phyloP scores from a whole-genome alignment of 2,797 vertebrate species.

The Orestias chungarensis region DNA sequence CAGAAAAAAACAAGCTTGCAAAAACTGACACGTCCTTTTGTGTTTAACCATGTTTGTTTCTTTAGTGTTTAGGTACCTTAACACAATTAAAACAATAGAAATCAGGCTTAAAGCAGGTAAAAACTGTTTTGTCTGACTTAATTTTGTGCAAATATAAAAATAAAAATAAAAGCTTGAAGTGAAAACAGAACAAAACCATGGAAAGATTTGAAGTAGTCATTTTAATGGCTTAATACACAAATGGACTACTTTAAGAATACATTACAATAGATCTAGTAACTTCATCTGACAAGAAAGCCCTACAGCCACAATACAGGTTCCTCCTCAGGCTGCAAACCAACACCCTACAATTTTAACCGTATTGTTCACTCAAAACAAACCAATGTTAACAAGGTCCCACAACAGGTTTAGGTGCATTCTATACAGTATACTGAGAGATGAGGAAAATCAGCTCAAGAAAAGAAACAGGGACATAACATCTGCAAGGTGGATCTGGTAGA shows the following conservation, averaged over 20 bases:
- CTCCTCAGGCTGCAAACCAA: slow-evolving; percentile 8
- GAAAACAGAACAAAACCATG: no score
- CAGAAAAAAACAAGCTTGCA: neutral
- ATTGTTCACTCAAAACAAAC: neutral
- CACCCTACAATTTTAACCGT: neutral
- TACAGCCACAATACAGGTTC: neutral
- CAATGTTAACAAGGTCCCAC: neutral
- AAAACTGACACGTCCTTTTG: neutral
- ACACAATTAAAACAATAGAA: no score
- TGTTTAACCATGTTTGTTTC: no score
- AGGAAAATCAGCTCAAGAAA: neutral
- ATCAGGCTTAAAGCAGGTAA: no score
- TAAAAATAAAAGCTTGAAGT: no score
- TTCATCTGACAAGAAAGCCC: neutral
- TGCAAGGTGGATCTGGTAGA: neutral
- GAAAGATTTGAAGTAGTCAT: no score
- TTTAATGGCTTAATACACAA: no score
- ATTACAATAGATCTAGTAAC: no score
- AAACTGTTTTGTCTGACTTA: no score
- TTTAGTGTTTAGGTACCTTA: no score
- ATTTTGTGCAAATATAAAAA: no score
- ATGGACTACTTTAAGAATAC: no score
- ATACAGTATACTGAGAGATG: neutral
- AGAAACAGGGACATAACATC: neutral
- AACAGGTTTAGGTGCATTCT: slow-evolving; percentile 10